Base-by-base conservation (phyloP, 2,797 vertebrate genomes). In the Acanthurus leucopareius region DNA sequence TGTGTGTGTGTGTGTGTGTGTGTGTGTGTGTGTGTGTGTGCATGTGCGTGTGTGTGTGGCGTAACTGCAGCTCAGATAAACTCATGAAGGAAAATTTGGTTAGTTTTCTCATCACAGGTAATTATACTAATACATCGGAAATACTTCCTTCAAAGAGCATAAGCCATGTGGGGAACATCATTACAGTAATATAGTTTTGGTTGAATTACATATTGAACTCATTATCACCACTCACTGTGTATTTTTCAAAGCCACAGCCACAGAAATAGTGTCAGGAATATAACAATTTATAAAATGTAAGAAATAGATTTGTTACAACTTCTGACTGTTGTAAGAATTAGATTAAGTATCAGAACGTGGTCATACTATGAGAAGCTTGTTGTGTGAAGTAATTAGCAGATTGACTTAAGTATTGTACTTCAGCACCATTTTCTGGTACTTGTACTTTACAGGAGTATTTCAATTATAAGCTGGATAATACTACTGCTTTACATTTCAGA, bases 111-210 rank as follows among this genome's bases (percentile, higher is more conserved):
- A 97, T 97, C 96, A 96, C 95, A 95, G 95, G 93, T 97, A 98
- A 98, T 98, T 97, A 97, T 94, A 97, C 96, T 96, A 96, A 97
- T 96, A 96, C 94, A 95, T 96, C 94, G 94, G 95, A 97, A 97
- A 97, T 96, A 95, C 96, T 95, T 97, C 92, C 93, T 96, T 96
- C 96, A 97, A 97, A 97, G 97, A 96, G 95, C 95, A 96, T 93
- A 93, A 97, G 96, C 95, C 95, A 95, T 96, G 96, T 96, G 96
- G 94, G 92, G 95, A 93, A 94, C 95, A 93, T 97, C 95, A 96
- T 97, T 97, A 96, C 93, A 95, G 93, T 96, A 95, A 97, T 97
- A 96, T 95, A 93, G 96, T 96, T 97, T 96, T 95, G 96, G 93
- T 93, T 95, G 96, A 95, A 97, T 96, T 94, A 96, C 96, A 95